These are phyloP conservation scores for Pterophyllum scalare DNA, from an alignment of 2,113 vertebrate species.

Conservation along the genomic window DNA sequence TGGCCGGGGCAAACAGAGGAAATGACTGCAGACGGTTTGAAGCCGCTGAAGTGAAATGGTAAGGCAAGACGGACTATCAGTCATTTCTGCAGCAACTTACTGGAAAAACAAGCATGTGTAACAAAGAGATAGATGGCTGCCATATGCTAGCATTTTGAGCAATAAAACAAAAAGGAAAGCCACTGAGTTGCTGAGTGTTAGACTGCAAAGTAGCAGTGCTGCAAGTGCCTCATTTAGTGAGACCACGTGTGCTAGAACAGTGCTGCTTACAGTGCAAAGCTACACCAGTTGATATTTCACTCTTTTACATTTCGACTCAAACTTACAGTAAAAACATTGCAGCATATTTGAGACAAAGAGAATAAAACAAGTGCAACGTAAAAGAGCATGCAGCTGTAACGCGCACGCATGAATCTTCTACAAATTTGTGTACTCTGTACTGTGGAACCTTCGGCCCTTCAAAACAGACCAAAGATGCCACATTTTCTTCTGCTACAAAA, in stretches of 20 bases:
- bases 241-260: neutral
- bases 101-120: slow-evolving; percentile 47
- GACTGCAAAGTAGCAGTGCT: neutral
- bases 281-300: neutral
- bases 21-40: slow-evolving; percentile 28
- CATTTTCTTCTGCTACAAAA: no score
- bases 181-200: neutral
- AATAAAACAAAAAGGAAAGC: slow-evolving; percentile 12
- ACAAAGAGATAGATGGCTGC: slow-evolving; percentile 49
- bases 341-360: no score
- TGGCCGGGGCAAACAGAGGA: slow-evolving; percentile 42
- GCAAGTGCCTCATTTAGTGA: neutral
- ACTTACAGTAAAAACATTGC: no score
- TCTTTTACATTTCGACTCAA: neutral
- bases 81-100: slow-evolving; percentile 43
- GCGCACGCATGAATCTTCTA: no score
- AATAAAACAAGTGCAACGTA: no score
- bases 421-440: no score
- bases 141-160: slow-evolving; percentile 17
- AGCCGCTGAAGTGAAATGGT: slow-evolving; percentile 55
- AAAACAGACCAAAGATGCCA: no score
- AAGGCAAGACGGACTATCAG: slow-evolving; percentile 43
- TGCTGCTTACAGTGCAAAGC: slow-evolving; percentile 3
- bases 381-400: no score
- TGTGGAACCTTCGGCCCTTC: no score